A percentile compares a stretch with the other conserved stretches of the same genome.
Conservation (phyloP, 2,888 invertebrate species). For the Caenorhabditis japonica region DNA sequence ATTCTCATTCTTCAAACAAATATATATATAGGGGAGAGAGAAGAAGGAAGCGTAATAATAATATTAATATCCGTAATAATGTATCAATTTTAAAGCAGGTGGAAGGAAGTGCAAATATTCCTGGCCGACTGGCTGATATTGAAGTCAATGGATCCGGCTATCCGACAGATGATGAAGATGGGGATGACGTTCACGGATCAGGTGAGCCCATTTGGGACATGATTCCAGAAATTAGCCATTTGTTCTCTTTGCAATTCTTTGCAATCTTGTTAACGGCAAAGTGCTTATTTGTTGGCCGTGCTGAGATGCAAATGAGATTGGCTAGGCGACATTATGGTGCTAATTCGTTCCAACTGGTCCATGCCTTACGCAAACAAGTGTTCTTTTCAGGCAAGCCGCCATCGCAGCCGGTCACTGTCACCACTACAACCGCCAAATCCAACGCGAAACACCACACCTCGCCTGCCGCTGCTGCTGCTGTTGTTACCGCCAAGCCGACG, state of each 20-base stretch:
- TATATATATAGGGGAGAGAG: constrained; percentile 27
- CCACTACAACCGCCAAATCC: constrained; percentile 21
- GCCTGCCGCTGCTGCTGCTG: constrained; percentile 17
- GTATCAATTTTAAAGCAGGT: constrained; percentile 43
- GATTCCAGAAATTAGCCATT: no score
- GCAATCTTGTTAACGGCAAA: constrained; percentile 8
- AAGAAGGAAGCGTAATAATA: constrained; percentile 11
- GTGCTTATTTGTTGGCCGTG: constrained; percentile 20
- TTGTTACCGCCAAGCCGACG: constrained; percentile 39
- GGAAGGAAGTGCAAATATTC: constrained; percentile 54
- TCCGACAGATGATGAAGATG: constrained; percentile 66
- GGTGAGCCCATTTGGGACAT: constrained; percentile 20
- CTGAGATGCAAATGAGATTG: constrained; percentile 44
- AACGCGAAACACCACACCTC: constrained; percentile 24
- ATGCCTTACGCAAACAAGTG: constrained; percentile 12
- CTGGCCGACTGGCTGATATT: constrained; percentile 39
- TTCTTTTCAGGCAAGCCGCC: constrained; percentile 42
- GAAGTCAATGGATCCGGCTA: constrained; percentile 61
- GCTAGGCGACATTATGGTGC: constrained; percentile 9
- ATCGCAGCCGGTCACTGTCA: constrained; percentile 18
- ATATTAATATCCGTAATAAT: constrained; percentile 16
- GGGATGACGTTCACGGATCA: constrained; percentile 59
- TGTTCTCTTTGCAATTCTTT: no score
- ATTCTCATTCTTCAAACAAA: constrained; percentile 47
- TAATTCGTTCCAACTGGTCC: constrained; percentile 26